Conservation (phyloP, 2,113 vertebrate genomes). For the Melierax canorus region DNA sequence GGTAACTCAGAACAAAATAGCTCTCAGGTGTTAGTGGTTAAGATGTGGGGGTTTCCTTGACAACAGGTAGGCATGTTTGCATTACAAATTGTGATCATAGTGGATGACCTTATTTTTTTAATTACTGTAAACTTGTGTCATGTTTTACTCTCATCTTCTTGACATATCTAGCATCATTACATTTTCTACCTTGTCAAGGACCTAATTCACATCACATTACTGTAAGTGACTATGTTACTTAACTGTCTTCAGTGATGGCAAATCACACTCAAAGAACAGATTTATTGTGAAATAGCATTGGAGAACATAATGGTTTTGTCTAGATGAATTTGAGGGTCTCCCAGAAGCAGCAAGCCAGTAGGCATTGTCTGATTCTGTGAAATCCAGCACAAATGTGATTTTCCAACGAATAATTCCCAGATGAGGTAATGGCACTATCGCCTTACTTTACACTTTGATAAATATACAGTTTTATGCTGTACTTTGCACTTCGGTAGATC, state of each 20-base stretch:
- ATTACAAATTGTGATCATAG: background rate
- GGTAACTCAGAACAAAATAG: background rate
- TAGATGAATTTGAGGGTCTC: background rate
- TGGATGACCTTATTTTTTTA: background rate
- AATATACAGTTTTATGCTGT: background rate
- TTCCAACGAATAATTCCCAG: background rate
- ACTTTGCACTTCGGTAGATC: background rate
- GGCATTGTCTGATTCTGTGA: background rate
- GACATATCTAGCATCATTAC: background rate
- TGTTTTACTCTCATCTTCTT: background rate
- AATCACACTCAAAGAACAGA: background rate
- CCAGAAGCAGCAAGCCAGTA: background rate
- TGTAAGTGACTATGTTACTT: background rate
- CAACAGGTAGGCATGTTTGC: background rate
- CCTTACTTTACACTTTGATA: background rate
- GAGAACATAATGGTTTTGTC: background rate
- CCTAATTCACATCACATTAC: background rate
- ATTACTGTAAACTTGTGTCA: background rate
- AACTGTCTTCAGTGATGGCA: background rate
- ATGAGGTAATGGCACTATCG: background rate
- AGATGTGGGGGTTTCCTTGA: background rate
- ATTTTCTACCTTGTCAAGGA: background rate
- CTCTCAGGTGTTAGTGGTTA: background rate
- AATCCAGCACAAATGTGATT: background rate
- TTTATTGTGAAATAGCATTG: background rate